A percentile compares a stretch with the other conserved stretches of the same genome.
phyloP scores from a whole-genome alignment of 2,797 vertebrate species.

The Ispidina picta region DNA sequence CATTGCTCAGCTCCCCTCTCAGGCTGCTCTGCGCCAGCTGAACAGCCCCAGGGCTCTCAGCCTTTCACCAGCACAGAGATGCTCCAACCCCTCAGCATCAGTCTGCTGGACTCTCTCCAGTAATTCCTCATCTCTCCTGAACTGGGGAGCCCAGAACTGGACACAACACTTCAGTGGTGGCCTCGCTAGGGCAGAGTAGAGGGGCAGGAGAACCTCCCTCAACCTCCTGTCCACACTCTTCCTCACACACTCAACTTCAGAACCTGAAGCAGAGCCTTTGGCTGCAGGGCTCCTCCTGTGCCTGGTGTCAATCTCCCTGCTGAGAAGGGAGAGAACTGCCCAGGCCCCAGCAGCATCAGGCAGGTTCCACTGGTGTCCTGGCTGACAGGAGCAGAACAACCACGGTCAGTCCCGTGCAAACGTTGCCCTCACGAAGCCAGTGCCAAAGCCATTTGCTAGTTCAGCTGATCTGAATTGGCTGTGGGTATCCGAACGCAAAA shows the following conservation, averaged over 20 bases:
- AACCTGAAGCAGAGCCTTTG: background rate
- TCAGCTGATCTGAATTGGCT: constrained; percentile 59
- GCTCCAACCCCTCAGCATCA: background rate
- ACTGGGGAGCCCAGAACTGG: background rate
- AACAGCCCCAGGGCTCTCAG: background rate
- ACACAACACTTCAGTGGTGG: background rate
- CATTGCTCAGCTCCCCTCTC: too few relatives aligned
- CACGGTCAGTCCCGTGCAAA: background rate
- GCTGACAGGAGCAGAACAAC: background rate
- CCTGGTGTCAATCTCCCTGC: background rate
- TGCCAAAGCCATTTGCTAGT: constrained; percentile 58
- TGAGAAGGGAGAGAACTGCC: background rate
- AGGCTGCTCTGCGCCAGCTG: too few relatives aligned
- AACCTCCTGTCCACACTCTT: background rate
- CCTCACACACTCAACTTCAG: background rate
- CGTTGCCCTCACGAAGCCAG: constrained; percentile 37
- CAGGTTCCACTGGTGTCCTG: constrained; percentile 24
- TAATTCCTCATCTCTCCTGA: background rate
- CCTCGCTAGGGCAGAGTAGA: background rate
- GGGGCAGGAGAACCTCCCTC: background rate
- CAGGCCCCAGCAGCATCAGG: background rate
- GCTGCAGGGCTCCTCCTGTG: background rate
- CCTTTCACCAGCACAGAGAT: background rate
- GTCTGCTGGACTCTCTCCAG: background rate
- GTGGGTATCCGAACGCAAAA: constrained; percentile 37